These are phyloP conservation scores for Drosophila varians DNA, from an alignment of 1,140 invertebrate genomes.

Conservation along the genomic window DNA sequence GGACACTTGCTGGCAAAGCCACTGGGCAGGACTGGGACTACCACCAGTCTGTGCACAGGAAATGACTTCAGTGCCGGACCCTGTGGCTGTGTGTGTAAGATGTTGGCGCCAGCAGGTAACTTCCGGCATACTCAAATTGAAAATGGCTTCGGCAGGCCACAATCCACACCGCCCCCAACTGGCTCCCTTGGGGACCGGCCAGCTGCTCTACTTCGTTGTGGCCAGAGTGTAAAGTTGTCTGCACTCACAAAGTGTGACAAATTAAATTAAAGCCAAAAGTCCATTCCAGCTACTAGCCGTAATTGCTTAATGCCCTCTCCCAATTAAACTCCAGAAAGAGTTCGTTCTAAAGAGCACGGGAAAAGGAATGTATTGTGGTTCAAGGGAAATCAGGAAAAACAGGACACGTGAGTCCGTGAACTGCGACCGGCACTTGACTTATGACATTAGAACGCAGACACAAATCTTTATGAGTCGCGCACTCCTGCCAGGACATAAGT, in stretches of 20 bases:
- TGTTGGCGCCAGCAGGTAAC: slow-evolving; percentile 80
- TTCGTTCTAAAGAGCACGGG: not conserved
- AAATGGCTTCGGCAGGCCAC: slow-evolving; percentile 56
- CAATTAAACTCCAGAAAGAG: slow-evolving; percentile 49
- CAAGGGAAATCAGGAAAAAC: slow-evolving; percentile 7
- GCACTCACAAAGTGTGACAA: slow-evolving; percentile 82
- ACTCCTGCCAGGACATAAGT: slow-evolving; percentile 60
- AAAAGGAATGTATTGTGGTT: not conserved
- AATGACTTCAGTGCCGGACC: slow-evolving; percentile 74
- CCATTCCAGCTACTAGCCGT: slow-evolving; percentile 54
- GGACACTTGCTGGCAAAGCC: slow-evolving; percentile 73
- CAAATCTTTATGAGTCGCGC: slow-evolving; percentile 72
- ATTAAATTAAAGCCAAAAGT: slow-evolving; percentile 83
- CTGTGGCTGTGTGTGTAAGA: slow-evolving; percentile 32
- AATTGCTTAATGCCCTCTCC: slow-evolving; percentile 78
- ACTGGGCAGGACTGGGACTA: slow-evolving; percentile 56
- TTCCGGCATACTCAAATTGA: slow-evolving; percentile 81
- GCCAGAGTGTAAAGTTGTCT: slow-evolving; percentile 78
- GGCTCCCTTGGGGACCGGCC: slow-evolving; percentile 23
- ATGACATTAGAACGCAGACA: slow-evolving; percentile 74
- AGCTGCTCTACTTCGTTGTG: slow-evolving; percentile 75
- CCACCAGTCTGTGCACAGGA: slow-evolving; percentile 55
- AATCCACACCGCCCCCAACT: slow-evolving; percentile 3
- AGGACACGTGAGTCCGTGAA: slow-evolving; percentile 63
- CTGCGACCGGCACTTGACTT: slow-evolving; percentile 74